phyloP scores from a whole-genome alignment of 2,888 invertebrate species.

The Zelleria hepariella region DNA sequence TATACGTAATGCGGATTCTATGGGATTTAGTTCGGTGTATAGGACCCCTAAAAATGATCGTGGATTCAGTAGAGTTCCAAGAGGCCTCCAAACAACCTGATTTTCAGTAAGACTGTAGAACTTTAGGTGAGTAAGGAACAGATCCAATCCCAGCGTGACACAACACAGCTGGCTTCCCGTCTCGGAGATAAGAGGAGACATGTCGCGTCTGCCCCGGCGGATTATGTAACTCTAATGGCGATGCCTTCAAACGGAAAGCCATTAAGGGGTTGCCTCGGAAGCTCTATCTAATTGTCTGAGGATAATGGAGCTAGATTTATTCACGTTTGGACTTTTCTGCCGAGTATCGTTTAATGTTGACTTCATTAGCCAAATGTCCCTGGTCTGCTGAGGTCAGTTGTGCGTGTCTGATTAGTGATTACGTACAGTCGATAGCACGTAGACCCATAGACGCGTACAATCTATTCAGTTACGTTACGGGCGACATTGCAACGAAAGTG shows the following conservation, averaged over 20 bases:
- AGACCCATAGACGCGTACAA: too few relatives aligned
- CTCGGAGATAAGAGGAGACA: not conserved
- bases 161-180: not conserved
- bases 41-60: too few relatives aligned
- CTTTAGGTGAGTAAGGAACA: not conserved
- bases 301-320: not conserved
- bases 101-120: not conserved
- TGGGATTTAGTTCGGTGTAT: too few relatives aligned
- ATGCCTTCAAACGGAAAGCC: not conserved
- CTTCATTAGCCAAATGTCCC: too few relatives aligned
- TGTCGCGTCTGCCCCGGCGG: not conserved
- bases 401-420: too few relatives aligned
- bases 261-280: not conserved
- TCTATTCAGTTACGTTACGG: too few relatives aligned
- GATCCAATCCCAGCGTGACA: not conserved
- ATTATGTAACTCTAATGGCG: not conserved
- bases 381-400: too few relatives aligned
- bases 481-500: too few relatives aligned
- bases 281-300: not conserved
- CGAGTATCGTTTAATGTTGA: not conserved
- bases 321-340: not conserved
- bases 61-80: too few relatives aligned
- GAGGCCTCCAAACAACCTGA: too few relatives aligned
- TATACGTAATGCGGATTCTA: too few relatives aligned
- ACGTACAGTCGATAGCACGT: too few relatives aligned